Evolutionary conservation across 2,888 invertebrate species (phyloP), one percentile per base, ranked within the genome.

Genomic region (Ctenicera cuprea): DNA sequence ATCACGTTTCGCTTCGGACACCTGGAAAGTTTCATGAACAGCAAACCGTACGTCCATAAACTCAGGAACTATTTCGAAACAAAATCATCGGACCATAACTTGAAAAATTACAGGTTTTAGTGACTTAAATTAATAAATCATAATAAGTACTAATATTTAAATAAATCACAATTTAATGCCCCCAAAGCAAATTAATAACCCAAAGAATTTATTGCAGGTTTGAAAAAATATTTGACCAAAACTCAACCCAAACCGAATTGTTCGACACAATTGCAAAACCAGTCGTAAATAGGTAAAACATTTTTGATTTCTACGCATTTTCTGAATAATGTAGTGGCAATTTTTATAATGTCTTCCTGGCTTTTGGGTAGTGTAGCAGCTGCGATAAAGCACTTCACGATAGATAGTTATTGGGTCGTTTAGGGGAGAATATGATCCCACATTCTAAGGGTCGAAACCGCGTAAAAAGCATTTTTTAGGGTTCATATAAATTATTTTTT

Each of bases 241-340:
- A 78, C 52, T 78, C 83, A 7, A 78, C 79, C 0, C 90, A 90
- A 79, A 79, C 82, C 7, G 84, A 85, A 9, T 77, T 90, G 33
- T 90, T 89, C 77, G 85, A 88, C 9, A 81, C 74, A 43, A 87
- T 89, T 7, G 89, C 89, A 1, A 87, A 85, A 76, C 89, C 90
- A 16, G 86, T 89, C 16, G 82, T 90, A 37, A 84, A 88, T 84
- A 78, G 73, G 67, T 68, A 45, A 45, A 45, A 22, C 1, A n/a
- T n/a, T 14, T 3, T 16, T 12, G 5, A 2, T 43, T 14, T 43
- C 43, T 8, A 5, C 20, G 2, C 48, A 1, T 48, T 12, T 50
- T 4, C 7, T 50, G 20, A 22, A 50, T 50, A 50, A 20, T 11
- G 8, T 22, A 11, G 5, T 26, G 22, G 22, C 14, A 12, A 12